Percentiles rank a stretch among this genome's conserved stretches.
phyloP scores from a whole-genome alignment of 1,140 invertebrate species.

The Aradophagus sp. region DNA sequence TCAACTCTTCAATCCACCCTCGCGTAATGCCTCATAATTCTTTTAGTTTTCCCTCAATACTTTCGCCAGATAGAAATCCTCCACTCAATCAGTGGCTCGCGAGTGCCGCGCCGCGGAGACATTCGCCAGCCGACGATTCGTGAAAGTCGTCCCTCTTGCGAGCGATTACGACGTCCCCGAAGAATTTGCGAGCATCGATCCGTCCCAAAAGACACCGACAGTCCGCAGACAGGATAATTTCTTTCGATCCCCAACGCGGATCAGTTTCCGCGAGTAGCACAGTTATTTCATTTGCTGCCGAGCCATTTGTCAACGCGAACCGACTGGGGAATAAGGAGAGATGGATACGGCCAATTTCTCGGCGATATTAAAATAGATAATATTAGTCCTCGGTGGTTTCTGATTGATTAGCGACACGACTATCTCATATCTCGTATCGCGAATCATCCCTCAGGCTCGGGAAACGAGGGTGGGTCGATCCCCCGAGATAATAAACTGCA shows the following conservation, averaged over 20 bases:
- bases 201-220: constrained; percentile 1
- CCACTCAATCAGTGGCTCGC: too few species aligned
- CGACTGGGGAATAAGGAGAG: too few species aligned
- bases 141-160: too few species aligned
- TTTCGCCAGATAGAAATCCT: too few species aligned
- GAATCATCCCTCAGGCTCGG: constrained; percentile 6
- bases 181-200: constrained; percentile 1
- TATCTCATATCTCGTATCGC: constrained; percentile 13
- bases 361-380: too few species aligned
- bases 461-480: constrained; percentile 1
- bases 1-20: constrained; percentile 23
- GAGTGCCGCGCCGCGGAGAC: too few species aligned
- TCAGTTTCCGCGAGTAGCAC: background rate
- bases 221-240: constrained; percentile 4
- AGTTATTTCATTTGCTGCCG: constrained; percentile 16
- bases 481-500: constrained; percentile 34
- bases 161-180: constrained; percentile 10
- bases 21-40: constrained; percentile 28
- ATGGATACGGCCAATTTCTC: too few species aligned
- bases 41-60: constrained; percentile 33
- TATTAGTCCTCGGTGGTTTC: too few species aligned
- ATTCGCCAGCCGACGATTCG: too few species aligned
- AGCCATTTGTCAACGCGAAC: too few species aligned
- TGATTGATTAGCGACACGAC: constrained; percentile 10
- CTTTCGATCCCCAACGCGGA: constrained; percentile 2